These are phyloP conservation scores for Episyrphus balteatus DNA, from an alignment of 1,140 invertebrate species.

Conservation along the genomic window DNA sequence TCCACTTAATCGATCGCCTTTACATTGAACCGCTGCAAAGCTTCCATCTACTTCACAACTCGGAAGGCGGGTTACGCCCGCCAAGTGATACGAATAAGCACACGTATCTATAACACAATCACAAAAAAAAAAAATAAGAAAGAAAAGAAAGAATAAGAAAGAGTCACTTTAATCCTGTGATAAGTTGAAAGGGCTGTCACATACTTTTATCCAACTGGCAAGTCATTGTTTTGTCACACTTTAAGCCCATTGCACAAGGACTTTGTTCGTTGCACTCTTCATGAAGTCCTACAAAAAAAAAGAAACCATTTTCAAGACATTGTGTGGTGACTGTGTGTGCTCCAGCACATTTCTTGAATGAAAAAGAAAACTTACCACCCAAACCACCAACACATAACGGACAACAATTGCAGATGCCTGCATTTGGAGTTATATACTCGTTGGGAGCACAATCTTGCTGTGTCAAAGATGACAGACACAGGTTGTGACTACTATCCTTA, in stretches of 20 bases:
- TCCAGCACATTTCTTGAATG: no score
- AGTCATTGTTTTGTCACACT: no score
- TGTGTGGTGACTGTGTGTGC: no score
- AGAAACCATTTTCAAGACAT: background rate
- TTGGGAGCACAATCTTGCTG: constrained; percentile 24
- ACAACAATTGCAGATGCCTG: constrained; percentile 32
- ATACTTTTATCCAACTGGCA: constrained; percentile 11
- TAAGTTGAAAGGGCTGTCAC: background rate
- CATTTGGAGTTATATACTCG: constrained; percentile 21
- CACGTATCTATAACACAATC: constrained; percentile 14
- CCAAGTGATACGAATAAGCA: constrained; percentile 11
- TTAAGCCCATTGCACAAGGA: constrained; percentile 12
- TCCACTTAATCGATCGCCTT: constrained; percentile 42
- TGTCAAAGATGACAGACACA: constrained; percentile 34
- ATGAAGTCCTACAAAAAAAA: background rate
- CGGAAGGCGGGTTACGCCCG: constrained; percentile 24
- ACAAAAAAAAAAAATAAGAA: background rate
- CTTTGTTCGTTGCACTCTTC: background rate
- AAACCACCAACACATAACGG: constrained; percentile 25
- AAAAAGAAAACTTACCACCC: constrained; percentile 1
- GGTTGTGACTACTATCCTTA: constrained; percentile 1
- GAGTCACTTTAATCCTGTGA: no score
- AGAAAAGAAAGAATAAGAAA: background rate
- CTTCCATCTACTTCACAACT: constrained; percentile 41
- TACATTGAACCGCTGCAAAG: constrained; percentile 46